These are phyloP conservation scores for Cheilosia urbana DNA, from an alignment of 2,888 invertebrate genomes.

Conservation along the genomic window DNA sequence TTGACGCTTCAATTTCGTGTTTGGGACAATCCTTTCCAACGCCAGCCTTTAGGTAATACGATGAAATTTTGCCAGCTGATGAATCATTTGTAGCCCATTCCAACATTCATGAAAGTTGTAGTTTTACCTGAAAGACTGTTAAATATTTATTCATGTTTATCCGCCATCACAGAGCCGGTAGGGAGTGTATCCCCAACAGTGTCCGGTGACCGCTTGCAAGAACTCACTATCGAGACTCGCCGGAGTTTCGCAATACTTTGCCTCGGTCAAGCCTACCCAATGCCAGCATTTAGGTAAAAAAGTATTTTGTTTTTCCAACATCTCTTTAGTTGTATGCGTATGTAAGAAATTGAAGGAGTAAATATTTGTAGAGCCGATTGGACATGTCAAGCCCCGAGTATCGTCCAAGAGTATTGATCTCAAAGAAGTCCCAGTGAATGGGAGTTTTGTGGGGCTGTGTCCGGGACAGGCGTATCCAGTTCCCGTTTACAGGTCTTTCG, in stretches of 20 bases:
- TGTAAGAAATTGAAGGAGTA: neutral
- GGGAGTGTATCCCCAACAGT: slow-evolving; percentile 88
- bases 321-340: slow-evolving; percentile 20
- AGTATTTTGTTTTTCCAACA: neutral
- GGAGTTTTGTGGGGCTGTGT: slow-evolving; percentile 81
- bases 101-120: slow-evolving; percentile 48
- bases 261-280: slow-evolving; percentile 90
- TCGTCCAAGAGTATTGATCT: slow-evolving; percentile 81
- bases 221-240: slow-evolving; percentile 83
- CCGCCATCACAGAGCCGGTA: slow-evolving; percentile 86
- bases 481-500: slow-evolving; percentile 87
- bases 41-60: slow-evolving; percentile 85
- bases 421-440: slow-evolving; percentile 78
- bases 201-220: slow-evolving; percentile 85
- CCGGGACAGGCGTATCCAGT: slow-evolving; percentile 85
- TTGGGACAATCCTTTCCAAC: slow-evolving; percentile 86
- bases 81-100: slow-evolving; percentile 8
- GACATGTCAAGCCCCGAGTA: slow-evolving; percentile 82
- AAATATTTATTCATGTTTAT: slow-evolving; percentile 16
- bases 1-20: slow-evolving; percentile 84
- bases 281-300: slow-evolving; percentile 90
- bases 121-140: neutral
- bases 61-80: slow-evolving; percentile 44
- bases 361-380: slow-evolving; percentile 80
- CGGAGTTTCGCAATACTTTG: slow-evolving; percentile 88